These are phyloP conservation scores for Ganaspis brasiliensis DNA, from an alignment of 2,888 invertebrate species.

Conservation along the genomic window DNA sequence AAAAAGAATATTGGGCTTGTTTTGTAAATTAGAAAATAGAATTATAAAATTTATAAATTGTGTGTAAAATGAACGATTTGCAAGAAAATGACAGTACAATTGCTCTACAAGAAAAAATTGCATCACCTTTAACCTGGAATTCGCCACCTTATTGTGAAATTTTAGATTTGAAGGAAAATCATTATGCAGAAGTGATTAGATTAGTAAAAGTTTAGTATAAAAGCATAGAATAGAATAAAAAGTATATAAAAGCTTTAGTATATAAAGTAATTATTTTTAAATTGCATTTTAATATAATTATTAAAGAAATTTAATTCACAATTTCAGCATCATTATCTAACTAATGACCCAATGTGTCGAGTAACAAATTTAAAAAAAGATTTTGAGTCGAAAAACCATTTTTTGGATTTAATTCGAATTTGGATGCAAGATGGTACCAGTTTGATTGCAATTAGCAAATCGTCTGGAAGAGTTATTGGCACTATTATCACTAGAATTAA, in stretches of 20 bases:
- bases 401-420: slow-evolving; percentile 64
- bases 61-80: background rate
- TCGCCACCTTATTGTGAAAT: slow-evolving; percentile 65
- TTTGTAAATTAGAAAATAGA: background rate
- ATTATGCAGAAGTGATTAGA: slow-evolving; percentile 69
- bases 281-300: no score
- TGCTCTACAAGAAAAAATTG: background rate
- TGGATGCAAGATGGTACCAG: slow-evolving; percentile 75
- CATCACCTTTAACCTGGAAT: slow-evolving; percentile 68
- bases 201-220: slow-evolving; percentile 82
- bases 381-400: slow-evolving; percentile 63
- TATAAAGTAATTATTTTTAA: no score
- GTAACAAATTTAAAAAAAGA: slow-evolving; percentile 64
- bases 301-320: background rate
- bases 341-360: slow-evolving; percentile 72
- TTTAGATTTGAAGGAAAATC: slow-evolving; percentile 68
- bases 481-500: slow-evolving; percentile 66
- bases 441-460: slow-evolving; percentile 69
- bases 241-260: no score
- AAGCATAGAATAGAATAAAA: slow-evolving; percentile 74
- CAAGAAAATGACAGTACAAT: background rate
- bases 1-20: no score
- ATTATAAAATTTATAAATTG: background rate
- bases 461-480: slow-evolving; percentile 71
- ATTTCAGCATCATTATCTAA: slow-evolving; percentile 70